A percentile compares a stretch with the other conserved stretches of the same genome.
phyloP scores from a whole-genome alignment of 92 coral and sea anemone genomes.

The Phenganax stokvisi region DNA sequence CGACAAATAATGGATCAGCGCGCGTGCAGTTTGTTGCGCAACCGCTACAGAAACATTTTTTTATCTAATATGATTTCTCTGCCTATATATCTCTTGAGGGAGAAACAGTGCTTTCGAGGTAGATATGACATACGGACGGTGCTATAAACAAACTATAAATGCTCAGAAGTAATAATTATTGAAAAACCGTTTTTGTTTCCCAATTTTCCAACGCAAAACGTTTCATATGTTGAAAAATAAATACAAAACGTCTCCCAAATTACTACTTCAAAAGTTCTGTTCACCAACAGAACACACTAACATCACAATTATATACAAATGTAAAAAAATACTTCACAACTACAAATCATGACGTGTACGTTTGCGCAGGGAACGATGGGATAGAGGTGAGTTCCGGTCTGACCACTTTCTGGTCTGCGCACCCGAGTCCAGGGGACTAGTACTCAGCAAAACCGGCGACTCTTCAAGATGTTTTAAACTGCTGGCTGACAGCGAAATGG shows the following conservation, averaged over 20 bases:
- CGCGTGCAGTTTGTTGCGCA: neutral
- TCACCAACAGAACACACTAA: neutral
- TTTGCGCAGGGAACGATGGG: slow-evolving; percentile 21
- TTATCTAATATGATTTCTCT: too few species aligned
- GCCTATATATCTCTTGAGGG: too few species aligned
- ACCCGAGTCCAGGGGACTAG: slow-evolving; percentile 21
- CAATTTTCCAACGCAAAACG: too few species aligned
- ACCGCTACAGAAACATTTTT: neutral
- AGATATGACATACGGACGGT: too few species aligned
- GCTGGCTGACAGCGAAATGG: slow-evolving; percentile 58
- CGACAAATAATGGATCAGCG: neutral
- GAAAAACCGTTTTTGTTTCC: too few species aligned
- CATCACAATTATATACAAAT: too few species aligned
- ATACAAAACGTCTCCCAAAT: too few species aligned
- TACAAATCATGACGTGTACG: slow-evolving; percentile 32
- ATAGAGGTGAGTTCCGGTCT: slow-evolving; percentile 22
- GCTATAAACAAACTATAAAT: too few species aligned
- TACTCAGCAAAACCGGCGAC: slow-evolving; percentile 65
- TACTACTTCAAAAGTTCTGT: too few species aligned
- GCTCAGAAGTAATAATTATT: too few species aligned
- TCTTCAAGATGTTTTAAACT: slow-evolving; percentile 79
- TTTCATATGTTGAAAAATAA: too few species aligned
- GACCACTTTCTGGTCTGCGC: slow-evolving; percentile 29
- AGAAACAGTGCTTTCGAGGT: too few species aligned
- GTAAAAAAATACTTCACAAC: neutral